phyloP scores from a whole-genome alignment of 2,113 vertebrate species.

The Tyrannus savana region DNA sequence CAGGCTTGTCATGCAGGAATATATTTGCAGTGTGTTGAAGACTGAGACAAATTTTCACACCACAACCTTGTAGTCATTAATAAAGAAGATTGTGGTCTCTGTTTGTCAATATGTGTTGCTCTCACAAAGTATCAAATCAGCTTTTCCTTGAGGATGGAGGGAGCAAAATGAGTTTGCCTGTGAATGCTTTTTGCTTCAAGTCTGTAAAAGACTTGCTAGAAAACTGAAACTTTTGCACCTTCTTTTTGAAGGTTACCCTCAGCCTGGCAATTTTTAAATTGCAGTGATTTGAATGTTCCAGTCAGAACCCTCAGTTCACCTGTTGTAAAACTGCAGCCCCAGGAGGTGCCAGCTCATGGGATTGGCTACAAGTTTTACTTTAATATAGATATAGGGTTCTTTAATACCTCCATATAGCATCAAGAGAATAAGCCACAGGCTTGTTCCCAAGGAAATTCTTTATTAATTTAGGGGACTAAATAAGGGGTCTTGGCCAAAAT shows the following conservation, averaged over 20 bases:
- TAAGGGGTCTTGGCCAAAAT: no score
- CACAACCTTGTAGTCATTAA: constrained; percentile 26
- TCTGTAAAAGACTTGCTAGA: not conserved
- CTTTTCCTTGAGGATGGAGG: not conserved
- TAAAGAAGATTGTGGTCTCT: constrained; percentile 35
- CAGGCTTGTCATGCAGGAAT: constrained; percentile 30
- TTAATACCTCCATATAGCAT: no score
- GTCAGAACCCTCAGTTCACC: not conserved
- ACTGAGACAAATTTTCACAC: constrained; percentile 40
- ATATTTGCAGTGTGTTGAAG: not conserved
- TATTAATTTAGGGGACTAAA: no score
- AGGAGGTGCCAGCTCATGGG: no score
- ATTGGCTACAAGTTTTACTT: no score
- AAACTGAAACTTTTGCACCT: not conserved
- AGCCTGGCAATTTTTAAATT: not conserved
- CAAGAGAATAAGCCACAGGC: no score
- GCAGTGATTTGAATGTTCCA: not conserved
- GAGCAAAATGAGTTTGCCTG: not conserved
- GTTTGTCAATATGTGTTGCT: not conserved
- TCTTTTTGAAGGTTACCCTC: not conserved
- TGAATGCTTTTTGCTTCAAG: not conserved
- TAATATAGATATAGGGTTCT: no score
- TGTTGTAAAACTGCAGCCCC: not conserved
- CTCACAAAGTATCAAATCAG: constrained; percentile 22
- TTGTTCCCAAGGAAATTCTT: no score